Base-by-base conservation (phyloP, 2,113 vertebrate genomes). In the Procapra przewalskii region DNA sequence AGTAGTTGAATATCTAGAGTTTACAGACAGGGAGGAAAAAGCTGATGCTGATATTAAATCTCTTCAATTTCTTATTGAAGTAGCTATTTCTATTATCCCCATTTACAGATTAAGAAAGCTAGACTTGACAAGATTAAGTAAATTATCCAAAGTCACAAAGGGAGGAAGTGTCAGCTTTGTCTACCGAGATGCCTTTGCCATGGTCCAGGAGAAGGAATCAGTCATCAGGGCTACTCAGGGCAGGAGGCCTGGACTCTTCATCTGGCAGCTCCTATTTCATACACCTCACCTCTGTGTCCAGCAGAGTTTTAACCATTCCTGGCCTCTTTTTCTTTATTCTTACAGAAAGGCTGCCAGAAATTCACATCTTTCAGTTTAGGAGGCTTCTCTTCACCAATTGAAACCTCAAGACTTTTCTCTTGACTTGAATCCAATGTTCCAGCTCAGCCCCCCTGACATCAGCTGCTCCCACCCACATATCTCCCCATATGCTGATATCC, bases 351-450 rank as follows among this genome's bases (percentile, higher is more conserved):
- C 45, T 87, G 31, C 84, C 33, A 81, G 91, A 92, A 64, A 86
- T 88, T 45, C 86, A 7, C n/a, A 96, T 88, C n/a, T 91, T 88
- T 93, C 27, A 31, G 8, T 50, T 36, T 27, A 87, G 36, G n/a
- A 94, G 52, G 40, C 85, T 96, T 96, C 85, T 84, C 86, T 96
- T 91, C 82, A 85, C 27, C 93, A 95, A 64, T 23, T 62, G 75
- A 95, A 91, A 79, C 25, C 94, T 93, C 50, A 93, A 92, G 93
- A 96, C 59, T 94, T 90, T 96, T 86, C 64, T 91, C 92, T 67
- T 98, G 94, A 96, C 91, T 96, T 43, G 5, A 93, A 95, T 97
- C 96, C 95, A 97, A 31, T 96, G 96, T 97, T 98, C 95, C 82
- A 90, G 81, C 48, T 75, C 92, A 96, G 95, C 54, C 92, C 97